Base-by-base conservation (phyloP, 2,113 vertebrate genomes). In the Thomomys bottae region DNA sequence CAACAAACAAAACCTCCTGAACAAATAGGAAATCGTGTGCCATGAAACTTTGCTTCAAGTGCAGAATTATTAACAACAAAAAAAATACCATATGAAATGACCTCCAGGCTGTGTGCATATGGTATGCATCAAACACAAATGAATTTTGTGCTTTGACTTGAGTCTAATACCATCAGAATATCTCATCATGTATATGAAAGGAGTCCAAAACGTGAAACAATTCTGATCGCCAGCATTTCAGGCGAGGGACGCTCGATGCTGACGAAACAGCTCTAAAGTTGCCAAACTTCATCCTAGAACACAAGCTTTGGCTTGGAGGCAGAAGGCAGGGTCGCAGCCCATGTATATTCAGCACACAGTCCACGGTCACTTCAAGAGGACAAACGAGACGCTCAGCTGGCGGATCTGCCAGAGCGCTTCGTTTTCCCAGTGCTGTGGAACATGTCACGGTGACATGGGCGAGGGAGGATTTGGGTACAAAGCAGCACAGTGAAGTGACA, bases 321-420 rank as follows among this genome's bases (percentile, higher is more conserved):
- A 34, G 26, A 64, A 23, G 34, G 18, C 38, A 10, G 0, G 15
- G 71, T 15, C 20, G 8, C 24, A 32, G 36, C 54, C 38, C 28
- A 0, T 2, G 23, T 24, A 49, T 32, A 1, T 2, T 8, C 18
- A 11, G 2, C 15, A 0, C 17, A 3, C 0, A 18, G 36, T 38
- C 73, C 49, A 34, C 17, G 63, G 38, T 11, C 70, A n/a, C 14
- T 11, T 21, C 1, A 1, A 17, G 42, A 42, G 18, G 79, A 23
- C 26, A 59, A 11, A 59, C 0, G 2, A 75, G 76, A 89, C 7
- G 24, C 36, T 23, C 21, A 32, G 1, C 30, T 63, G 64, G 14
- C 30, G 5, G 10, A 17, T 38, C 28, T 23, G 23, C 57, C n/a
- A 1, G 49, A 54, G 14, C 14, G 14, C 36, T 75, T 45, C 34